Evolutionary conservation across 1,140 invertebrate species (phyloP).

Genomic region (Eurosta solidaginis): DNA sequence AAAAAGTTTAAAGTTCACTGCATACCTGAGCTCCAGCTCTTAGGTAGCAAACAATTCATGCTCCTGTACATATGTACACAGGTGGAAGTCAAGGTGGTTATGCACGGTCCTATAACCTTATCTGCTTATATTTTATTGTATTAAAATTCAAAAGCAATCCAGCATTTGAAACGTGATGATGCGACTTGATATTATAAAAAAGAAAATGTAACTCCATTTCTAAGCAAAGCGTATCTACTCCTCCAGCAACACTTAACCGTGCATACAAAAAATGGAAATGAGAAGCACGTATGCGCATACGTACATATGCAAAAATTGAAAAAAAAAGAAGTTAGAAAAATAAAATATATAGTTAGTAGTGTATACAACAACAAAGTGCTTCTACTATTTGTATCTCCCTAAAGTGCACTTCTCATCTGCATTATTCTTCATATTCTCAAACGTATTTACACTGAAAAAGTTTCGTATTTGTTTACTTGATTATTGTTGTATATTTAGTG

Average conservation of each 20-base stretch:
- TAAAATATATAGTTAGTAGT: not conserved
- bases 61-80: not conserved
- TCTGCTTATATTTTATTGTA: conserved; percentile 23
- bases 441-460: too few relatives aligned
- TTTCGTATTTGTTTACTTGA: not conserved
- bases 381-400: not conserved
- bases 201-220: conserved; percentile 5
- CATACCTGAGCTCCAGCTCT: not conserved
- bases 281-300: too few relatives aligned
- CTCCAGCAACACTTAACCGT: not conserved
- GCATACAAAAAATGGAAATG: not conserved
- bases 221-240: not conserved
- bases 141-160: conserved; percentile 26
- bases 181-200: not conserved
- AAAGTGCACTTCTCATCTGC: too few relatives aligned
- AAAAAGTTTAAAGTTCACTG: conserved; percentile 1
- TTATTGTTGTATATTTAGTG: not conserved
- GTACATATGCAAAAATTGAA: too few relatives aligned
- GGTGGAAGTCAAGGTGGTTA: conserved; percentile 6
- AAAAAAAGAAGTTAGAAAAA: too few relatives aligned
- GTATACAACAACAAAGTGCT: not conserved
- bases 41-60: not conserved
- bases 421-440: too few relatives aligned
- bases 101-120: too few relatives aligned
- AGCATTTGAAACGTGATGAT: conserved; percentile 15